Evolutionary conservation across 1,140 invertebrate species (phyloP), one percentile per base, ranked within the genome.

Genomic region (Drosophila sp.): DNA sequence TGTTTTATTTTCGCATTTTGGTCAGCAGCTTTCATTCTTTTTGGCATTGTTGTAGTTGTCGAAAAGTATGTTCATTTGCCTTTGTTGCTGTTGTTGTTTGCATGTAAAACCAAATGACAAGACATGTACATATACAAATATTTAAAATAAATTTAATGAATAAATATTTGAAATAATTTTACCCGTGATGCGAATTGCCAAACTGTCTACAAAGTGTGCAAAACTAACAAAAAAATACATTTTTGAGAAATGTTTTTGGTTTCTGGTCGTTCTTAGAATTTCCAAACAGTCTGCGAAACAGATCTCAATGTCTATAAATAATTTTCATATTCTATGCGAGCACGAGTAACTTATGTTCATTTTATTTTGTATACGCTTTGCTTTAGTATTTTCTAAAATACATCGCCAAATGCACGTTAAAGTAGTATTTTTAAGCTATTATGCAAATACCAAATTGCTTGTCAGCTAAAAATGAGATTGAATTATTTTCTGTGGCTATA

Each of bases 131-230:
- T 36, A 25, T 3, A 54, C 59, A 32, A 16, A 7, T 57, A 43
- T 56, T 27, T 34, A 32, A 56, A 51, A 63, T 40, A 46, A 48
- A 72, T 62, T 72, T 81, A 87, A 76, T 71, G 46, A 72, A 78
- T 48, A 78, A 72, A 76, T 82, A 78, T 87, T 82, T 81, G 36
- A 80, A 86, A 81, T 81, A 61, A 75, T 86, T 80, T 79, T 82
- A 72, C 56, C 83, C 79, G 63, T 82, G 79, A 89, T 73, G 78
- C 77, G 83, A 87, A 89, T 82, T 79, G 72, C 82, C 82, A 82
- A 87, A 79, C 75, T 87, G 82, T 87, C 82, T 87, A 73, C 83
- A 67, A 53, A 48, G 38, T 72, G 53, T 41, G 62, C 62, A 16
- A 58, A 69, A 62, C 66, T 46, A 21, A 46, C 7, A 64, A 29